Base-by-base conservation (phyloP, 2,888 invertebrate genomes). In the Caenorhabditis afra region DNA sequence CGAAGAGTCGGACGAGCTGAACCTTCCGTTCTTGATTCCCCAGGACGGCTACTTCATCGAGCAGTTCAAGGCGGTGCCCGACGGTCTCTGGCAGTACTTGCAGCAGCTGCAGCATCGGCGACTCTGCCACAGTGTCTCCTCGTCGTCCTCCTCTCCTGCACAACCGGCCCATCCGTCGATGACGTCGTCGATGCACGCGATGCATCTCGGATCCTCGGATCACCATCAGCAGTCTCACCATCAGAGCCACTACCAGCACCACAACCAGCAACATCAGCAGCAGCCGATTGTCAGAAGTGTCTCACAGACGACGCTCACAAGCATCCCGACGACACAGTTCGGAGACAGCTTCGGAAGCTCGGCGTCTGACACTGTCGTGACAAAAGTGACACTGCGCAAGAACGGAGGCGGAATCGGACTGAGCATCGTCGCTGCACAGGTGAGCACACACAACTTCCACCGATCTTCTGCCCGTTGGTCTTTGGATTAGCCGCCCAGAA, bases 371-470 rank as follows among this genome's bases (percentile, higher is more conserved):
- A 74, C 79, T 4, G 49, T 81, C 16, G 29, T 29, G 29, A 76
- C 81, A 2, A 71, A 78, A 10, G 80, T 86, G n/a, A 66, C 66
- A 12, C 55, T 86, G 50, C 44, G 97, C 81, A 94, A 95, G 91
- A 97, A 98, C 92, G 95, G 96, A 89, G 84, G 97, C 81, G 97
- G 98, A 81, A 97, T 99, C 95, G 99, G 99, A 12, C 93, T 99
- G 87, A 97, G 97, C 90, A 99, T 99, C 88, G 97, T 99, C 3
- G 98, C 98, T 11, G 98, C 98, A 29, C 96, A 96, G 93, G 95
- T 95, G 29, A 37, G 11, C 20, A 16, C n/a, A n/a, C n/a, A n/a
- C n/a, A n/a, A n/a, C n/a, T n/a, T n/a, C n/a, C n/a, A n/a, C n/a
- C n/a, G n/a, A n/a, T n/a, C n/a, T 57, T 23, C 10, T 20, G n/a